These are phyloP conservation scores for Hypolimnas misippus DNA, from an alignment of 2,888 invertebrate genomes.

Conservation along the genomic window DNA sequence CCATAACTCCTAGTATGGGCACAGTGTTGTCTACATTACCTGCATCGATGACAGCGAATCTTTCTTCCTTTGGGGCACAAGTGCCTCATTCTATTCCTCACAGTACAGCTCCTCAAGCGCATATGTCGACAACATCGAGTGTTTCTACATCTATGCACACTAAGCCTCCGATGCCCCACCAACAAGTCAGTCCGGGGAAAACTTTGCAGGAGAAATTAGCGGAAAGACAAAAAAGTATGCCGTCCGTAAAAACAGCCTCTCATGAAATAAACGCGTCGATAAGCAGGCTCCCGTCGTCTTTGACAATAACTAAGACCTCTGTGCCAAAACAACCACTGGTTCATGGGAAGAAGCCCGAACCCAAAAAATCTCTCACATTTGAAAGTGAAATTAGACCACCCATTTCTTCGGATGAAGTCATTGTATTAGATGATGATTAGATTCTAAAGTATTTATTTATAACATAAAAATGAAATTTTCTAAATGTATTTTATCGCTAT, in stretches of 20 bases:
- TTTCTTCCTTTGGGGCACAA: conserved; percentile 47
- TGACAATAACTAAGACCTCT: conserved; percentile 79
- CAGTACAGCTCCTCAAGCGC: conserved; percentile 60
- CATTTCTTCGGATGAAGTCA: conserved; percentile 70
- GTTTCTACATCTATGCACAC: conserved; percentile 60
- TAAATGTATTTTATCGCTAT: neutral
- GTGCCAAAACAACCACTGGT: conserved; percentile 50
- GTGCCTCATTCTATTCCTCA: conserved; percentile 48
- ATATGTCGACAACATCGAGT: conserved; percentile 61
- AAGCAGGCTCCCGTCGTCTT: conserved; percentile 77
- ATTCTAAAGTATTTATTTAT: conserved; percentile 6
- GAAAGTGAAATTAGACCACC: conserved; percentile 57
- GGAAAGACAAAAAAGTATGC: conserved; percentile 84
- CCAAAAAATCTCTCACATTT: conserved; percentile 65
- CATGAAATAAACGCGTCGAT: conserved; percentile 69
- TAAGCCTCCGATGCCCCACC: conserved; percentile 69
- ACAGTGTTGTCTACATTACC: conserved; percentile 68
- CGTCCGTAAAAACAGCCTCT: conserved; percentile 52
- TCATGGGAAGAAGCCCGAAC: conserved; percentile 60
- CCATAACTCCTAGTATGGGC: conserved; percentile 70
- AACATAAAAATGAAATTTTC: conserved; percentile 6
- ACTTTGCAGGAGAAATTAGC: conserved; percentile 88
- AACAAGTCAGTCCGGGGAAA: conserved; percentile 84
- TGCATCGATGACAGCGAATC: conserved; percentile 66
- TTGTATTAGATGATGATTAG: conserved; percentile 77